Base-by-base conservation (phyloP, 2,888 invertebrate species). In the Tenthredo distinguenda region DNA sequence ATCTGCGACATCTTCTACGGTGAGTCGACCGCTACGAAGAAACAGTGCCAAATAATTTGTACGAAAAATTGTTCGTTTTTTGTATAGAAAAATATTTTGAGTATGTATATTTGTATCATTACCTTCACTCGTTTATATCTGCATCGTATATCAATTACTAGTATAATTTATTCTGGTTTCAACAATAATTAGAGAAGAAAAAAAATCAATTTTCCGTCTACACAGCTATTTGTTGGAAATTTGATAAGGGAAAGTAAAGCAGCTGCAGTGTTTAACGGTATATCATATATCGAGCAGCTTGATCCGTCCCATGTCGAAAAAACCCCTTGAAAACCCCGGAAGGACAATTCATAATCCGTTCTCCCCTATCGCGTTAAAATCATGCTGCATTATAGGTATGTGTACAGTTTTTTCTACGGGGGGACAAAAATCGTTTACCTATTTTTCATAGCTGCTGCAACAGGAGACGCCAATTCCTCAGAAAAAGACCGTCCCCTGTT, bases 401-500 rank as follows among this genome's bases (percentile, higher is more conserved):
- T 58, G 21, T 58, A 21, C 21, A 7, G 21, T 7, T n/a, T 18
- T 34, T 26, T 47, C 26, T 15, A 47, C 26, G 26, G 3, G n/a
- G 47, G 7, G 15, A 26, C 0, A 9, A 77, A 77, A 31, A 50
- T 26, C 18, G 77, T 31, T 55, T n/a, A 15, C 0, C 18, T 77
- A 15, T 77, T 47, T 77, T 50, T 9, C 34, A 15, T 77, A 84
- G 84, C 58, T 77, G 34, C 47, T 58, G 50, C 15, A n/a, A 12
- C 55, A 74, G 40, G 37, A n/a, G 31, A n/a, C 26, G 37, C 58
- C 7, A 15, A 81, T 50, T 18, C 82, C 86, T 10, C 84, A 85
- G 58, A 88, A 88, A 34, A 92, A 93, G 0, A 90, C 93, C 86
- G 93, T 94, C 50, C 93, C 94, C 47, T 96, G 96, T 89, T 96